Base-by-base conservation (phyloP, 2,113 vertebrate species). In the Scortum barcoo region DNA sequence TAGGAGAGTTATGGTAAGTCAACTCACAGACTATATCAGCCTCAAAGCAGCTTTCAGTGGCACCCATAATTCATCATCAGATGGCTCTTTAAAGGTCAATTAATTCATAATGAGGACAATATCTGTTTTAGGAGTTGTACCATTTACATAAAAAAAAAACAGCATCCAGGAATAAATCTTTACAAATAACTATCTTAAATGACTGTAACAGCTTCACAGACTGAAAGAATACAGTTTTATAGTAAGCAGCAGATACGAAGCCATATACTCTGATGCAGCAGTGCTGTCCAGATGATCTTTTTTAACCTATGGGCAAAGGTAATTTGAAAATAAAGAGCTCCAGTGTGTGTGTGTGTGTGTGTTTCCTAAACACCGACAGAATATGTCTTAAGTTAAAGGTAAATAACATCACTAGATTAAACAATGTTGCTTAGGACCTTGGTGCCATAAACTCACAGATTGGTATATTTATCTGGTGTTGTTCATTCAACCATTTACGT, bases 1-100 rank as follows among this genome's bases (percentile, higher is more conserved):
- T 79, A 72, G 44, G 24, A 33, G 46, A 78, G 79, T 74, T 60
- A 13, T 28, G 30, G 42, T 62, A 57, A 63, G 81, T 72, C 78
- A 63, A 71, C 5, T 33, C 8, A 20, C 30, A 58, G 63, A 48
- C 24, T 10, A 3, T 57, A 74, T 77, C 51, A 48, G 33, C 42
- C 30, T 46, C 46, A 28, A 50, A 76, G 74, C 57, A 69, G 66
- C 74, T 72, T 77, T 58, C 68, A 74, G 17, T 11, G 24, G 51
- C 44, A 54, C 38, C 30, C 4, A 72, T 67, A 50, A 80, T 82
- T 63, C 53, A 68, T 78, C 56, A 83, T 75, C 72, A 60, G n/a
- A 69, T 28, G 7, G 2, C 0, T 7, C n/a, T 16, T 60, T 4
- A 14, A 58, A 56, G 67, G 36, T 57, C 3, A 38, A 22, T 70